Evolutionary conservation across 23 tunicate species (phyloP).

Genomic region (Phallusia fumigata): DNA sequence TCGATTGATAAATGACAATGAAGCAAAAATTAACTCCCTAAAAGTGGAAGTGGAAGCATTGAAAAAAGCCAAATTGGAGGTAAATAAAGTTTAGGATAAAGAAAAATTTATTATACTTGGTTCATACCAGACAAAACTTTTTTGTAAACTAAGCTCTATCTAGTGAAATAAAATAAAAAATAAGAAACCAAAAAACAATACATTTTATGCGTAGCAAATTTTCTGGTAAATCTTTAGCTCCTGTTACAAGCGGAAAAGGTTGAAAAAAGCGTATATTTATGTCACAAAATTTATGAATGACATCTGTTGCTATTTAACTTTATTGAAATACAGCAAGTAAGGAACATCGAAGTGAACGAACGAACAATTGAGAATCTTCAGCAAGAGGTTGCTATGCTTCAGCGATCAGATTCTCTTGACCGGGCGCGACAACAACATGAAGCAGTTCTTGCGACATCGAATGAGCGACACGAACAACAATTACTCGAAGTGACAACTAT

Average conservation of each 20-base stretch:
- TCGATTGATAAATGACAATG: constrained; percentile 50
- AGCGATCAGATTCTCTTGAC: constrained; percentile 77
- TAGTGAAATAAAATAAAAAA: no score
- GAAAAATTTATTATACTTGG: no score
- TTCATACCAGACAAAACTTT: no score
- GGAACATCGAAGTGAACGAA: constrained; percentile 60
- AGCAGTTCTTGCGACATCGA: constrained; percentile 54
- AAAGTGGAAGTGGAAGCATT: constrained; percentile 62
- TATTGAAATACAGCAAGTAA: constrained; percentile 37
- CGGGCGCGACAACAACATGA: constrained; percentile 87
- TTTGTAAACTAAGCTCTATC: no score
- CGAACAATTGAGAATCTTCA: constrained; percentile 86
- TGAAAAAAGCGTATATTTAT: no score
- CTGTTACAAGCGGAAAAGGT: no score
- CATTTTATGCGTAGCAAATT: no score
- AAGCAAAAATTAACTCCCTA: constrained; percentile 41
- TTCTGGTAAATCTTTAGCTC: no score
- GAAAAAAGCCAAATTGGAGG: constrained; percentile 66
- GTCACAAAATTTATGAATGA: no score
- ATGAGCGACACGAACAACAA: constrained; percentile 71
- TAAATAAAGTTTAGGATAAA: constrained; percentile 6
- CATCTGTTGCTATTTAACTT: no score
- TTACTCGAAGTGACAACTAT: constrained; percentile 76
- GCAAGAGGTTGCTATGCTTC: constrained; percentile 65
- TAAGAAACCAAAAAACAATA: no score